Conservation (phyloP, 2,888 invertebrate species). For the Gasteruption jaculator region DNA sequence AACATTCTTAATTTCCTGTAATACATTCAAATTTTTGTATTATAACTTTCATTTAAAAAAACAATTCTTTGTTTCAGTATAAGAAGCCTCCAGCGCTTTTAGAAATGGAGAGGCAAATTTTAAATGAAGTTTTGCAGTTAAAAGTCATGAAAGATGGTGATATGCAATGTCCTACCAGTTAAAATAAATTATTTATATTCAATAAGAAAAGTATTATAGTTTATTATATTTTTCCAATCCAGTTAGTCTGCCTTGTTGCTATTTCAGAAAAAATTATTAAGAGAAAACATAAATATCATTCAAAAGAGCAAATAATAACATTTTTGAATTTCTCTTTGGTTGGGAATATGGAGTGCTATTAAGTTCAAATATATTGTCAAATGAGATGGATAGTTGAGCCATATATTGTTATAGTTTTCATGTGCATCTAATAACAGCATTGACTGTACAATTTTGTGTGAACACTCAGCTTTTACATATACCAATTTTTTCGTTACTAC, state of each 20-base stretch:
- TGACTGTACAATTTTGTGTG: too few relatives aligned
- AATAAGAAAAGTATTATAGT: background rate
- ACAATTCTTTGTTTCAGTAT: constrained; percentile 58
- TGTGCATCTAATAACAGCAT: too few relatives aligned
- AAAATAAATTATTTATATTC: constrained; percentile 20
- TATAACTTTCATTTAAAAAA: constrained; percentile 13
- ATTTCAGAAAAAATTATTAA: constrained; percentile 4
- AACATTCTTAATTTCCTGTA: constrained; percentile 7
- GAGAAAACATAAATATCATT: too few relatives aligned
- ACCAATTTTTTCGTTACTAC: too few relatives aligned
- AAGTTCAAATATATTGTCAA: too few relatives aligned
- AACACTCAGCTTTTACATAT: too few relatives aligned
- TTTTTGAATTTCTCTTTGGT: too few relatives aligned
- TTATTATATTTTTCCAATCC: background rate
- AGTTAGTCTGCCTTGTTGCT: background rate
- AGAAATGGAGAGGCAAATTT: constrained; percentile 62
- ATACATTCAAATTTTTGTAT: background rate
- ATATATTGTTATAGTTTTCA: too few relatives aligned
- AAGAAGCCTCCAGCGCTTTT: constrained; percentile 69
- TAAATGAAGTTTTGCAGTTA: constrained; percentile 39
- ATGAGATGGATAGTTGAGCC: too few relatives aligned
- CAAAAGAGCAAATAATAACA: too few relatives aligned
- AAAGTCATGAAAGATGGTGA: constrained; percentile 40
- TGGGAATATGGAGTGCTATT: too few relatives aligned
- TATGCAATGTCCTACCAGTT: constrained; percentile 46